Conservation (phyloP, 1,140 invertebrate species). For the Zophobas morio region DNA sequence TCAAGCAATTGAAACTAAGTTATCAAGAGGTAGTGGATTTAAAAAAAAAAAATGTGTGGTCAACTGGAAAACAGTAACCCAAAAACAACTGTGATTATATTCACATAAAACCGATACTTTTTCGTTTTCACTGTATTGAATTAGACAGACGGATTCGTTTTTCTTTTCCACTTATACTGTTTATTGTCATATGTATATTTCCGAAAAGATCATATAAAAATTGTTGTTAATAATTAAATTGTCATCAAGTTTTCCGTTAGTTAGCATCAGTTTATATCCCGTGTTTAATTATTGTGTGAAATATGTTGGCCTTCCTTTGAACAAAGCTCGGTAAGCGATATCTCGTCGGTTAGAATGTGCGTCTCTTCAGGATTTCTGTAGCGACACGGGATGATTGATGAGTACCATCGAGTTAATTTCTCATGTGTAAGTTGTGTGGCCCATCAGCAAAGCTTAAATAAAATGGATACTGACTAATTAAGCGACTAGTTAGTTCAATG, state of each 20-base stretch:
- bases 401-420: slow-evolving; percentile 51
- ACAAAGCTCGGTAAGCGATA: slow-evolving; percentile 40
- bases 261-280: not conserved
- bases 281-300: slow-evolving; percentile 34
- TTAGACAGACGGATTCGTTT: too few species aligned
- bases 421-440: slow-evolving; percentile 52
- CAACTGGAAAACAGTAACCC: too few species aligned
- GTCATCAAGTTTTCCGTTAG: slow-evolving; percentile 1
- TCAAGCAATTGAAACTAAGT: too few species aligned
- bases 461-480: slow-evolving; percentile 51
- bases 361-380: slow-evolving; percentile 40
- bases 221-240: slow-evolving; percentile 23
- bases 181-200: too few species aligned
- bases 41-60: too few species aligned
- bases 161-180: too few species aligned
- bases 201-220: too few species aligned
- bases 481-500: slow-evolving; percentile 46
- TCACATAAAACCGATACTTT: too few species aligned
- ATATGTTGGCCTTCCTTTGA: slow-evolving; percentile 32
- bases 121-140: too few species aligned
- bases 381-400: slow-evolving; percentile 54
- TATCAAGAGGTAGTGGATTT: too few species aligned
- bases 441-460: slow-evolving; percentile 47
- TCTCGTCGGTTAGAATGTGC: slow-evolving; percentile 22
- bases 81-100: too few species aligned